Conservation (phyloP, 2,113 vertebrate genomes). For the Chaenogobius annularis region DNA sequence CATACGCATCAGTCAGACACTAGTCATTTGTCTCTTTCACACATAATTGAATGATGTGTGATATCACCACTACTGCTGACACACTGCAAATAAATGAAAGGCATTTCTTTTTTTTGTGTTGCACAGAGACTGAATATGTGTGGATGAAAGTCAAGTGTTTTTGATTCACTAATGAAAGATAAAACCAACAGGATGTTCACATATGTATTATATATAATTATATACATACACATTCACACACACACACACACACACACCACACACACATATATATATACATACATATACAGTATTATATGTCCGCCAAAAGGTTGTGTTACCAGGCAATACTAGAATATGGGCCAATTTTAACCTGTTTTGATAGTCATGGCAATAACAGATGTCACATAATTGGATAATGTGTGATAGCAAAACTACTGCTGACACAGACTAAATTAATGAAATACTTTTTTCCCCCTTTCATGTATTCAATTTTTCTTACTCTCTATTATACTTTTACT, state of each 20-base stretch:
- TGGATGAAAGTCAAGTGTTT: neutral
- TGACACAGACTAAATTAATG: neutral
- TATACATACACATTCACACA: no score
- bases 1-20: neutral
- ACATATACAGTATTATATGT: no score
- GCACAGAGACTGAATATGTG: neutral
- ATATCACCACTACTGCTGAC: neutral
- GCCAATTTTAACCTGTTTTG: no score
- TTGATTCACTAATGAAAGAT: neutral
- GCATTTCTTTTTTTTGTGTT: neutral
- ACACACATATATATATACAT: no score
- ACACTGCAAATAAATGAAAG: neutral
- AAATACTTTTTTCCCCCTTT: neutral
- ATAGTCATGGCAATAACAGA: no score
- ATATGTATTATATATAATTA: no score
- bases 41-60: neutral
- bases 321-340: no score
- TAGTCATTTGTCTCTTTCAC: neutral
- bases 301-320: no score
- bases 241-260: no score
- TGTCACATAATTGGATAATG: neutral
- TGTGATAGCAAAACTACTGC: neutral
- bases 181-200: no score
- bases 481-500: conserved; percentile 15
- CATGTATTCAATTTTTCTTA: neutral